Evolutionary conservation across 1,140 invertebrate species (phyloP).

Genomic region (Sycobia sp.): DNA sequence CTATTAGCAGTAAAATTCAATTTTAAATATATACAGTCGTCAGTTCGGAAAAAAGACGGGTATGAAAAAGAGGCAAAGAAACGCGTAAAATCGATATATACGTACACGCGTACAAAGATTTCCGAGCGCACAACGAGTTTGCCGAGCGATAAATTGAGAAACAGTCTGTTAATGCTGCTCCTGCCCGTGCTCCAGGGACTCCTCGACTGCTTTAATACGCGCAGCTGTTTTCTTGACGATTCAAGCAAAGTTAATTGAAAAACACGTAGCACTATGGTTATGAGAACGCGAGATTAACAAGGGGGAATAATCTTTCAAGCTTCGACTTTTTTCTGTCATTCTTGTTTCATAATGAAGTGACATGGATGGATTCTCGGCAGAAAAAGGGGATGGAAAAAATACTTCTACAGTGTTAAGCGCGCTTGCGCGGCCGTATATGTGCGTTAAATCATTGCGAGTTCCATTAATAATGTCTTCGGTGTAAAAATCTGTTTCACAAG

Average conservation of each 20-base stretch:
- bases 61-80: not conserved
- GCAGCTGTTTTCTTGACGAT: no score
- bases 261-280: slow-evolving; percentile 45
- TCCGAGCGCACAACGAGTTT: slow-evolving; percentile 6
- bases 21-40: slow-evolving; percentile 18
- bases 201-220: no score
- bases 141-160: slow-evolving; percentile 28
- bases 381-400: no score
- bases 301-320: no score
- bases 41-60: slow-evolving; percentile 17
- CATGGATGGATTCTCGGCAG: no score
- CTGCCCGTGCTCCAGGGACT: slow-evolving; percentile 26
- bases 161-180: slow-evolving; percentile 13
- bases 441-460: no score
- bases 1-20: slow-evolving; percentile 8
- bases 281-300: slow-evolving; percentile 18
- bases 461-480: no score
- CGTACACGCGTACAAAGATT: slow-evolving; percentile 14
- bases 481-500: no score
- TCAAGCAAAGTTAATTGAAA: slow-evolving; percentile 60
- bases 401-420: no score
- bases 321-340: no score
- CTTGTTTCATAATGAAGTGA: no score
- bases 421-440: no score
- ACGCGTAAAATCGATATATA: slow-evolving; percentile 12